A percentile compares a stretch with the other conserved stretches of the same genome.
Conservation (phyloP, 2,797 vertebrate genomes). For the Lindbergichthys nudifrons region DNA sequence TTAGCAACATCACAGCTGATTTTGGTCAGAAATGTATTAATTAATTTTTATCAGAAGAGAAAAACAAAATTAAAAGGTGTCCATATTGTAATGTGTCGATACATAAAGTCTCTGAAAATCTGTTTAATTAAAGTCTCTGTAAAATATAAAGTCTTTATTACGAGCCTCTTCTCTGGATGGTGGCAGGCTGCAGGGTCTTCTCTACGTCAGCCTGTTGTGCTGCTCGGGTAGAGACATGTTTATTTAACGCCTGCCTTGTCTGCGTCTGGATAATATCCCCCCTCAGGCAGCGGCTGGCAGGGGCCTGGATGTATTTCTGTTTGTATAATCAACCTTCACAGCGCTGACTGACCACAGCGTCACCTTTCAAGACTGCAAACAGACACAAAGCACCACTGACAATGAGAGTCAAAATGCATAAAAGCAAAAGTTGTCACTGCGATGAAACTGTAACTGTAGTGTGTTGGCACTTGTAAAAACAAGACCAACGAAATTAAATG, state of each 20-base stretch:
- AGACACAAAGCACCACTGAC: slow-evolving; percentile 23
- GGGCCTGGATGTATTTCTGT: slow-evolving; percentile 66
- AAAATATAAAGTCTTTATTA: slow-evolving; percentile 2
- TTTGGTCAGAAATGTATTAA: not conserved
- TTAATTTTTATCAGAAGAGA: not conserved
- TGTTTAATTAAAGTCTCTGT: not conserved
- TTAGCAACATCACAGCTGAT: not conserved
- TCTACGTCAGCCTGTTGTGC: slow-evolving; percentile 56
- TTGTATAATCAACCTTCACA: slow-evolving; percentile 71
- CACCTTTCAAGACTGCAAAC: slow-evolving; percentile 51
- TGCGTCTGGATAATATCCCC: slow-evolving; percentile 67
- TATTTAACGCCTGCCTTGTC: slow-evolving; percentile 65
- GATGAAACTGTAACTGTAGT: not conserved
- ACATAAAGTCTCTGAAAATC: not conserved
- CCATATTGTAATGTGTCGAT: not conserved
- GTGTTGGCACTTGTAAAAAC: not conserved
- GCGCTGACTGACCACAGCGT: slow-evolving; percentile 53
- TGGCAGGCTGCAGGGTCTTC: slow-evolving; percentile 46
- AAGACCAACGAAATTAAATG: not conserved
- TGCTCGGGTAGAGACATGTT: slow-evolving; percentile 64
- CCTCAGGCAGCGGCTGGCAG: slow-evolving; percentile 69
- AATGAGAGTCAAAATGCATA: slow-evolving; percentile 12
- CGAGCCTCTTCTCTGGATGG: slow-evolving; percentile 22
- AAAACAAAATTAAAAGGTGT: too few species aligned
- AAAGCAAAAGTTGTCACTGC: not conserved